Conservation (phyloP, 2,888 invertebrate genomes). For the Ptychoptera contaminata region DNA sequence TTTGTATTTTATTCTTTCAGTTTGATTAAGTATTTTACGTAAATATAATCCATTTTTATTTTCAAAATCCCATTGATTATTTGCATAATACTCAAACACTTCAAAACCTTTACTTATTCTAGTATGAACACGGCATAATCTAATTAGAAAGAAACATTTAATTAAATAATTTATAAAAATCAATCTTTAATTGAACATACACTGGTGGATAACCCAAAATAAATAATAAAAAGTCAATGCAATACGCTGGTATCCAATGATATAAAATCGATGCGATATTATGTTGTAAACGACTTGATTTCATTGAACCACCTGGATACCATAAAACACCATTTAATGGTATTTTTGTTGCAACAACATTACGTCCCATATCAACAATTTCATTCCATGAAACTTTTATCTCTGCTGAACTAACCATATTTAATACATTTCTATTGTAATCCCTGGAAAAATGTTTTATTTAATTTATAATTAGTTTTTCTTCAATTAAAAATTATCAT, state of each 20-base stretch:
- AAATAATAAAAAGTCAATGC: slow-evolving; percentile 63
- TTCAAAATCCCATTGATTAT: slow-evolving; percentile 80
- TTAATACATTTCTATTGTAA: slow-evolving; percentile 39
- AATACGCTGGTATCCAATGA: slow-evolving; percentile 79
- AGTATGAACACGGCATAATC: slow-evolving; percentile 66
- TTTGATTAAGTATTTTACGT: slow-evolving; percentile 43
- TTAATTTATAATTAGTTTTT: slow-evolving; percentile 17
- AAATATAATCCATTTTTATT: slow-evolving; percentile 46
- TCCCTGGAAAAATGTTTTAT: slow-evolving; percentile 30
- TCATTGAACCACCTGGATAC: slow-evolving; percentile 82
- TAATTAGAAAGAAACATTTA: slow-evolving; percentile 23
- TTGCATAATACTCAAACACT: slow-evolving; percentile 83
- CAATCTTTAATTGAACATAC: slow-evolving; percentile 38
- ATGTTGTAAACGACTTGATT: slow-evolving; percentile 58
- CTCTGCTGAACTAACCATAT: slow-evolving; percentile 66
- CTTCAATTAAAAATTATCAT: slow-evolving; percentile 23
- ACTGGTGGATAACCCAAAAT: slow-evolving; percentile 75
- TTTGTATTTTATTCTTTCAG: slow-evolving; percentile 49
- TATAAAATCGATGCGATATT: slow-evolving; percentile 70
- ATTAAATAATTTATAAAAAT: neutral
- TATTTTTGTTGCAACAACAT: slow-evolving; percentile 57
- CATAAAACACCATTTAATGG: slow-evolving; percentile 78
- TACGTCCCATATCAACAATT: slow-evolving; percentile 65
- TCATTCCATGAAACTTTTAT: slow-evolving; percentile 78
- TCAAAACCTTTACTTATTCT: slow-evolving; percentile 75